phyloP scores from a whole-genome alignment of 1,140 invertebrate genomes.

The Teleogryllus occipitalis region DNA sequence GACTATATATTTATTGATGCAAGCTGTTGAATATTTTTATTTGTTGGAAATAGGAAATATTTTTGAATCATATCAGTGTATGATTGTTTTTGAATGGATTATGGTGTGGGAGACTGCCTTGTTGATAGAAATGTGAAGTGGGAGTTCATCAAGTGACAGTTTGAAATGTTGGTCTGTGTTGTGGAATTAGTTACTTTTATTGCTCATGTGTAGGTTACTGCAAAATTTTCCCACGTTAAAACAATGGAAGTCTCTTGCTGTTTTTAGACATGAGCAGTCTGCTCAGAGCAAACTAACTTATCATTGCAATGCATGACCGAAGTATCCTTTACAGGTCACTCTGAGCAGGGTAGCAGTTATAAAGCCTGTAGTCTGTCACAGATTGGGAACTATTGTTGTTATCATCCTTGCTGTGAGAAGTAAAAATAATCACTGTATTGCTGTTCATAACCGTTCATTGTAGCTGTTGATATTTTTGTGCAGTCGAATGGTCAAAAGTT shows the following conservation, averaged over 20 bases:
- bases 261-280: neutral
- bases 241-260: neutral
- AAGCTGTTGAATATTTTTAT: neutral
- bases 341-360: neutral
- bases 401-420: neutral
- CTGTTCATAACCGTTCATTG: neutral
- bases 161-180: neutral
- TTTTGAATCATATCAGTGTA: neutral
- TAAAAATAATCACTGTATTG: neutral
- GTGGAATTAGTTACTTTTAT: neutral
- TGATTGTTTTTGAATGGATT: neutral
- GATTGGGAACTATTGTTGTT: neutral
- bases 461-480: neutral
- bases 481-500: neutral
- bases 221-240: neutral
- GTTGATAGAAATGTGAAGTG: neutral
- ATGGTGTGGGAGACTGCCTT: neutral
- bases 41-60: neutral
- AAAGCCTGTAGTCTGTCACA: neutral
- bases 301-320: neutral
- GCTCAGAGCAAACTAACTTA: neutral
- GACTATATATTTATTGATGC: neutral
- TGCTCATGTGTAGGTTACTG: neutral
- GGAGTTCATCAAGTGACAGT: neutral
- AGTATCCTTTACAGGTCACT: neutral